Evolutionary conservation across 2,888 invertebrate genomes (phyloP).

Genomic region (Drosophila niveifrons): DNA sequence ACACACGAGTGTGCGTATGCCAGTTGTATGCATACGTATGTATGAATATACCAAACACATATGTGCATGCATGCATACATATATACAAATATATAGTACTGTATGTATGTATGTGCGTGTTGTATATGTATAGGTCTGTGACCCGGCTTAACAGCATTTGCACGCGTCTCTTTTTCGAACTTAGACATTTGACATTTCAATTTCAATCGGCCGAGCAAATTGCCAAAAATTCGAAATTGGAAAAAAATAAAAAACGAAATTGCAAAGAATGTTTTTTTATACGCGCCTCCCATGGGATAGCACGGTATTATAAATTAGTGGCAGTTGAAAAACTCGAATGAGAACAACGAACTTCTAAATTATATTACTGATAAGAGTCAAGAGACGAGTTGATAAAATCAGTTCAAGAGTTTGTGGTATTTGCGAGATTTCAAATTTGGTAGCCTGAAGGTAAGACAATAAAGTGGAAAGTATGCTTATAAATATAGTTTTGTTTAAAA

Average conservation of each 20-base stretch:
- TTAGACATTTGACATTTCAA: constrained; percentile 71
- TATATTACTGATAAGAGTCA: too few species aligned
- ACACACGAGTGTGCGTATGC: constrained; percentile 36
- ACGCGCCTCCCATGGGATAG: background rate
- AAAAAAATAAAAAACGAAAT: constrained; percentile 16
- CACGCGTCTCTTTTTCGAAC: constrained; percentile 36
- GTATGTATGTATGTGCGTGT: constrained; percentile 29
- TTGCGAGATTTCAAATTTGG: too few species aligned
- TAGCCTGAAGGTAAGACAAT: too few species aligned
- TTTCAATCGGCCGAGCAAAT: constrained; percentile 57
- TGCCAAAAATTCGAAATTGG: constrained; percentile 34
- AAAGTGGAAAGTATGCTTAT: too few species aligned
- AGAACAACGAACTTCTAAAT: background rate
- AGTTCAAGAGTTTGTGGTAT: too few species aligned
- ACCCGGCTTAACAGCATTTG: constrained; percentile 55
- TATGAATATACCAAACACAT: constrained; percentile 17
- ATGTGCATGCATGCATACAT: constrained; percentile 11
- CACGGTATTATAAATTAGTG: background rate
- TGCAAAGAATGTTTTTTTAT: constrained; percentile 15
- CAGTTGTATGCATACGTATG: constrained; percentile 8
- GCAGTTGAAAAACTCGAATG: background rate
- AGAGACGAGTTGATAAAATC: too few species aligned
- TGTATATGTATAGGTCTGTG: constrained; percentile 42
- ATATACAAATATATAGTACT: constrained; percentile 11
- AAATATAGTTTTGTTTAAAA: too few species aligned